Evolutionary conservation across 2,888 invertebrate species (phyloP).

Genomic region (Exocentrus adspersus): DNA sequence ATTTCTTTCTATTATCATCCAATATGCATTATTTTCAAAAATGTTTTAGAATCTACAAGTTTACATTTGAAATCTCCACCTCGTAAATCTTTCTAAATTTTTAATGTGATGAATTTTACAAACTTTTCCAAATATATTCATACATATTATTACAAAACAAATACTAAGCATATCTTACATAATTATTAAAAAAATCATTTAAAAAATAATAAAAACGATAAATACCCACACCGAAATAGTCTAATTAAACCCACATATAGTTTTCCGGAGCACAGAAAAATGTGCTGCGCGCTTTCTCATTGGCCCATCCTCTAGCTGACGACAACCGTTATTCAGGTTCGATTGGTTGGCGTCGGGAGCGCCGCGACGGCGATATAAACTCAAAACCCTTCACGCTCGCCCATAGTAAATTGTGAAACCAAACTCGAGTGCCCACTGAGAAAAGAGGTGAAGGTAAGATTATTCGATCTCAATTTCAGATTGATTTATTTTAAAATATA

Average conservation of each 20-base stretch:
- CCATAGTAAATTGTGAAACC: constrained; percentile 21
- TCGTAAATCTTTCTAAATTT: too few species aligned
- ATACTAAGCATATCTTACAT: too few species aligned
- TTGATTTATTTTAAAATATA: too few species aligned
- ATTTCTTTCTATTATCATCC: too few species aligned
- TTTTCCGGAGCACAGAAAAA: constrained; percentile 8
- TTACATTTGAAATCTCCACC: too few species aligned
- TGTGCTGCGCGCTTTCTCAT: not conserved
- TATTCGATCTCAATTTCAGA: too few species aligned
- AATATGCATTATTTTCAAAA: too few species aligned
- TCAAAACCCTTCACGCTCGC: constrained; percentile 15
- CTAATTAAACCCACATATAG: constrained; percentile 9
- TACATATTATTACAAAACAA: too few species aligned
- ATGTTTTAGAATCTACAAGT: too few species aligned
- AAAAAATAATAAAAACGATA: not conserved
- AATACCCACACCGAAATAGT: not conserved
- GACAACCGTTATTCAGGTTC: constrained; percentile 4
- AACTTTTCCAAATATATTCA: too few species aligned
- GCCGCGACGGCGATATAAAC: constrained; percentile 20
- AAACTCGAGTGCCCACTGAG: constrained; percentile 22
- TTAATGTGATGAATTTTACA: too few species aligned
- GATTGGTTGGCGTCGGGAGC: constrained; percentile 16
- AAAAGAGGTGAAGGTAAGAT: constrained; percentile 21
- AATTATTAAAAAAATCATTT: too few species aligned
- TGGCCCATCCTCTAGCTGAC: not conserved